Conservation (phyloP, 2,113 vertebrate genomes). For the Xyliphius kryptos region DNA sequence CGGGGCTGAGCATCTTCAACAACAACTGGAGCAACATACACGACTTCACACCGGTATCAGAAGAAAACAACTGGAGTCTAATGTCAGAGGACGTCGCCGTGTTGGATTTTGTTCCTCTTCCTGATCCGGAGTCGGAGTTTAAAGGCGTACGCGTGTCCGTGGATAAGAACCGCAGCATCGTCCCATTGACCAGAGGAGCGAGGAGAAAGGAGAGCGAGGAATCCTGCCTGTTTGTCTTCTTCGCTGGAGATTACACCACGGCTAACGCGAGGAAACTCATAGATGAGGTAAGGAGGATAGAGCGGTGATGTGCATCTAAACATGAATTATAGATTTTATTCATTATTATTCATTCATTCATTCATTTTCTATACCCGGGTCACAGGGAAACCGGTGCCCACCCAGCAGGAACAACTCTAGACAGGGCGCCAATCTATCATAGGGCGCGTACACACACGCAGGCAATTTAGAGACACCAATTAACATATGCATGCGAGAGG, state of each 20-base stretch:
- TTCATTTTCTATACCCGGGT: no score
- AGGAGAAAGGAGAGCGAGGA: constrained; percentile 82
- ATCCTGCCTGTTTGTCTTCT: constrained; percentile 86
- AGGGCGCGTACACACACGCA: no score
- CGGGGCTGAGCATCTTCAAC: constrained; percentile 94
- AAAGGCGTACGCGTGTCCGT: constrained; percentile 75
- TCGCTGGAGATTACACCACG: constrained; percentile 88
- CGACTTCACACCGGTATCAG: constrained; percentile 88
- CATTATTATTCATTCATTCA: no score
- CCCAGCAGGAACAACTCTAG: no score
- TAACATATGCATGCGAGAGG: no score
- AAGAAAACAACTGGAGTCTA: constrained; percentile 88
- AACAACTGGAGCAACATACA: constrained; percentile 97
- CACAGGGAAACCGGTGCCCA: no score
- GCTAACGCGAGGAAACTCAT: constrained; percentile 95
- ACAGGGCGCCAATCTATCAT: no score
- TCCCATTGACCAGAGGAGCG: constrained; percentile 82
- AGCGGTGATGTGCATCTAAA: no score
- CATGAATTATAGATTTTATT: no score
- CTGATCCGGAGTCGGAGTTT: constrained; percentile 77
- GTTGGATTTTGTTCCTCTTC: constrained; percentile 73
- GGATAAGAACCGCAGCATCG: constrained; percentile 75
- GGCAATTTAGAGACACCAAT: no score
- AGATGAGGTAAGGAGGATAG: no score
- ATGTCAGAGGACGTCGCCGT: constrained; percentile 69